phyloP scores from a whole-genome alignment of 2,888 invertebrate genomes.

The Pandemis corylana region DNA sequence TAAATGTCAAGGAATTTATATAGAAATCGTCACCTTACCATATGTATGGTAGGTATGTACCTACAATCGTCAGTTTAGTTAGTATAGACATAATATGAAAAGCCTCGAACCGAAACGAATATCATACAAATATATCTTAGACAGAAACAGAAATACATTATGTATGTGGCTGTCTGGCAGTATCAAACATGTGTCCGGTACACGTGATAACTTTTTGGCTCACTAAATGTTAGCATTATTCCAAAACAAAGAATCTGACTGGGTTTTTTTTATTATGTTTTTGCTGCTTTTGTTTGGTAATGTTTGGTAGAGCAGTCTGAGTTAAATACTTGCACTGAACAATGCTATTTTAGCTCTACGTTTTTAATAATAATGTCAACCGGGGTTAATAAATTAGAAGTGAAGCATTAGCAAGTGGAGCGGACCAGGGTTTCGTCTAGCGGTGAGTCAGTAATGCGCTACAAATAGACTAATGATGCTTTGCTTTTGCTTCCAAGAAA shows the following conservation, averaged over 20 bases:
- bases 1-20: too few relatives aligned
- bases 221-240: slow-evolving; percentile 7
- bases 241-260: slow-evolving; percentile 9
- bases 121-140: slow-evolving; percentile 46
- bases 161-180: slow-evolving; percentile 39
- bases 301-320: neutral
- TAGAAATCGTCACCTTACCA: too few relatives aligned
- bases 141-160: slow-evolving; percentile 40
- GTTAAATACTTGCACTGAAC: neutral
- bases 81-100: slow-evolving; percentile 38
- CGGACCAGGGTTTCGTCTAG: slow-evolving; percentile 35
- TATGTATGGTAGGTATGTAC: too few relatives aligned
- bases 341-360: neutral
- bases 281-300: neutral
- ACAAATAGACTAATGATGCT: slow-evolving; percentile 51
- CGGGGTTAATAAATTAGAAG: slow-evolving; percentile 39
- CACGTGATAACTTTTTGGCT: slow-evolving; percentile 33
- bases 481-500: slow-evolving; percentile 52
- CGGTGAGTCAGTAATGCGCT: slow-evolving; percentile 45
- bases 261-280: neutral
- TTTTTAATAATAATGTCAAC: slow-evolving; percentile 16
- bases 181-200: slow-evolving; percentile 34
- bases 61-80: too few relatives aligned
- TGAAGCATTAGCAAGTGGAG: slow-evolving; percentile 39
- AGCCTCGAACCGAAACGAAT: slow-evolving; percentile 46